These are phyloP conservation scores for Stichopus horrens DNA, from an alignment of 53 echinoderm and acorn worm genomes.

Conservation along the genomic window DNA sequence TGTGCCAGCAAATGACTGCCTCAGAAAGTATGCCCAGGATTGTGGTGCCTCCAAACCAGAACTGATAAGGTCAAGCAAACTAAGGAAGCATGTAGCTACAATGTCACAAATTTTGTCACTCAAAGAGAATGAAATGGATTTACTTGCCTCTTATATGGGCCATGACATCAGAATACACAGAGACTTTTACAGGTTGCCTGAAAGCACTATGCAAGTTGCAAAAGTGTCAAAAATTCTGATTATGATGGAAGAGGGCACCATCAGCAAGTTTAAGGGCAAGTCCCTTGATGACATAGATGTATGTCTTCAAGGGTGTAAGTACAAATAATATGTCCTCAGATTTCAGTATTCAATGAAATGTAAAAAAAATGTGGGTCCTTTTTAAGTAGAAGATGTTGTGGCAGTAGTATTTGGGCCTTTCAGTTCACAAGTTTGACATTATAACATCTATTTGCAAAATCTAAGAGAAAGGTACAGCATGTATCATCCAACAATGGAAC, in stretches of 20 bases:
- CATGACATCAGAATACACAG: slow-evolving; percentile 59
- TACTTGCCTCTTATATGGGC: slow-evolving; percentile 61
- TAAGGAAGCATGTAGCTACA: slow-evolving; percentile 62
- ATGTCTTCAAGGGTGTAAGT: slow-evolving; percentile 49
- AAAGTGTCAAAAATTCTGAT: slow-evolving; percentile 65
- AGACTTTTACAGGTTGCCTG: slow-evolving; percentile 61
- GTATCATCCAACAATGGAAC: no score
- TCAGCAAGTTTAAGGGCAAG: slow-evolving; percentile 50
- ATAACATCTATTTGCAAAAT: no score
- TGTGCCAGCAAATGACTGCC: slow-evolving; percentile 51
- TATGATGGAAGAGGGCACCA: slow-evolving; percentile 58
- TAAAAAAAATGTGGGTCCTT: background rate
- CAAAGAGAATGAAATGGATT: slow-evolving; percentile 63
- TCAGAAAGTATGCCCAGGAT: slow-evolving; percentile 37
- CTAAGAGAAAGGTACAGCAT: no score
- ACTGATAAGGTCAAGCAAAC: slow-evolving; percentile 54
- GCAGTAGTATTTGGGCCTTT: no score
- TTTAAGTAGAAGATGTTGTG: background rate
- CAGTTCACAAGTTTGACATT: no score
- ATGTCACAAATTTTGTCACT: slow-evolving; percentile 61
- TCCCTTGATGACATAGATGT: slow-evolving; percentile 63
- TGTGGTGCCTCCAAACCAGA: slow-evolving; percentile 44
- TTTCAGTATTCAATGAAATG: background rate
- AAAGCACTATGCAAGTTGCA: slow-evolving; percentile 56
- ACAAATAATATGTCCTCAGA: background rate